phyloP scores from a whole-genome alignment of 1,140 invertebrate genomes.

The Marisa cornuarietis region DNA sequence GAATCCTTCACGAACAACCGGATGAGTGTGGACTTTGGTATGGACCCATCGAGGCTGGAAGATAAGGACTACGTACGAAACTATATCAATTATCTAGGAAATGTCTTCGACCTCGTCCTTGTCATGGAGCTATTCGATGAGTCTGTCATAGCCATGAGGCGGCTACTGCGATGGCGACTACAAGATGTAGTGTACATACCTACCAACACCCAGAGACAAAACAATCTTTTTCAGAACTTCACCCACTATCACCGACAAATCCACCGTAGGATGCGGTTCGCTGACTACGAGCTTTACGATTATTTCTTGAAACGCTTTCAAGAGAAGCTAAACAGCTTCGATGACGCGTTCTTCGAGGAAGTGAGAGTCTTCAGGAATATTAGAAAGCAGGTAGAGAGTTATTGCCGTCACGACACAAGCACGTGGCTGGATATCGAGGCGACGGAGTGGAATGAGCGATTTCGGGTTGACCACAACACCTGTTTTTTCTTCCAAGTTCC shows the following conservation, averaged over 20 bases:
- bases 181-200: slow-evolving; percentile 43
- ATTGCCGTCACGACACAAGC: neutral
- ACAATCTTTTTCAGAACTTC: neutral
- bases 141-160: slow-evolving; percentile 44
- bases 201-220: slow-evolving; percentile 9
- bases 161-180: slow-evolving; percentile 44
- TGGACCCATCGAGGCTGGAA: slow-evolving; percentile 17
- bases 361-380: neutral
- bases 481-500: neutral
- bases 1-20: slow-evolving; percentile 44
- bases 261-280: neutral
- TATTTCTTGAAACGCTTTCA: slow-evolving; percentile 1
- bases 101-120: slow-evolving; percentile 44
- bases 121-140: slow-evolving; percentile 51
- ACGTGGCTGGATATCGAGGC: neutral
- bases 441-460: neutral
- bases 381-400: neutral
- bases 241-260: neutral
- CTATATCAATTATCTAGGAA: slow-evolving; percentile 37
- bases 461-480: neutral
- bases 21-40: slow-evolving; percentile 50
- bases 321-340: neutral
- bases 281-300: slow-evolving; percentile 18
- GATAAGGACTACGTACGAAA: slow-evolving; percentile 18
- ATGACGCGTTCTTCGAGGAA: neutral